phyloP scores from a whole-genome alignment of 2,888 invertebrate genomes.

The Baronia brevicornis region DNA sequence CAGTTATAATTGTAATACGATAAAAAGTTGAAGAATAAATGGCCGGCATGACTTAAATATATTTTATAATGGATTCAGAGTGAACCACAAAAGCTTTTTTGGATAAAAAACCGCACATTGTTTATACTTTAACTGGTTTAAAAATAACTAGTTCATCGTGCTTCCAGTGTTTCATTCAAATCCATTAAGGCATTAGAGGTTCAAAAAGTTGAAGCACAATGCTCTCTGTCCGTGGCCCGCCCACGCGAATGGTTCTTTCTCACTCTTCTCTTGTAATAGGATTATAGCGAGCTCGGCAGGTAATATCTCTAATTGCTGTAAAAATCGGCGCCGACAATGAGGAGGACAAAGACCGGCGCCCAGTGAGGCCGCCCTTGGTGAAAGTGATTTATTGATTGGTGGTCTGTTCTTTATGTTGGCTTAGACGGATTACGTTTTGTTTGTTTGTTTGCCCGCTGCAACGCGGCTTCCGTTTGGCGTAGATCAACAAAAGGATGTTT shows the following conservation, averaged over 20 bases:
- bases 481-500: constrained; percentile 16
- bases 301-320: constrained; percentile 73
- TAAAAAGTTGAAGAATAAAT: too few relatives aligned
- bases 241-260: constrained; percentile 21
- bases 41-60: too few relatives aligned
- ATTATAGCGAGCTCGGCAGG: constrained; percentile 63
- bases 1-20: too few relatives aligned
- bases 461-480: constrained; percentile 44
- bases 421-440: constrained; percentile 57
- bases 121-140: too few relatives aligned
- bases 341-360: constrained; percentile 59
- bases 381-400: constrained; percentile 71
- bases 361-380: constrained; percentile 48
- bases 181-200: constrained; percentile 17
- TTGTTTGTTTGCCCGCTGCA: constrained; percentile 45
- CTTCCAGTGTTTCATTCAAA: constrained; percentile 26
- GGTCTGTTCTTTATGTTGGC: constrained; percentile 44
- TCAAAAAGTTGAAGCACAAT: constrained; percentile 15
- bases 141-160: constrained; percentile 30
- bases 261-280: constrained; percentile 50
- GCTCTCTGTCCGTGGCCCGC: constrained; percentile 21
- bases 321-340: constrained; percentile 65
- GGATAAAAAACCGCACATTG: too few relatives aligned
- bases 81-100: too few relatives aligned
- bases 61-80: too few relatives aligned